Conservation (phyloP, 2,888 invertebrate genomes). For the Eupithecia dodoneata region DNA sequence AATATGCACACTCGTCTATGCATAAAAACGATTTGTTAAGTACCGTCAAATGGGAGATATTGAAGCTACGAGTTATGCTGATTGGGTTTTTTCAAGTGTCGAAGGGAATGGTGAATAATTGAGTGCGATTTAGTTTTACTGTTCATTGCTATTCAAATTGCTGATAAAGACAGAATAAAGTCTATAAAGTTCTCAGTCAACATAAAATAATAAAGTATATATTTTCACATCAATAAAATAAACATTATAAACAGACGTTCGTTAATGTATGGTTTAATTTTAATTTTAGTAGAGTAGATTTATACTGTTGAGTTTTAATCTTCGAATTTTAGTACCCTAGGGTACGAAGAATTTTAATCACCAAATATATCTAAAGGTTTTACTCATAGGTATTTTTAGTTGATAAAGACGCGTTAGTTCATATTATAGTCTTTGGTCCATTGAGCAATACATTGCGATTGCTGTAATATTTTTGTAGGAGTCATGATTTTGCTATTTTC, state of each 20-base stretch:
- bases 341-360: too few relatives aligned
- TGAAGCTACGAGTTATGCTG: conserved; percentile 83
- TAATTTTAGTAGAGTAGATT: too few relatives aligned
- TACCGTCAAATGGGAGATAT: conserved; percentile 80
- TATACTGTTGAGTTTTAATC: too few relatives aligned
- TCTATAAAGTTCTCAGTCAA: not conserved
- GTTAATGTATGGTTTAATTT: too few relatives aligned
- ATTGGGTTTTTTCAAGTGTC: conserved; percentile 83
- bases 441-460: not conserved
- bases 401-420: not conserved
- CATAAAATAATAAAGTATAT: not conserved
- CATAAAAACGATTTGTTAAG: conserved; percentile 78
- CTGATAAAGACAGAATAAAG: conserved; percentile 24
- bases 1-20: not conserved
- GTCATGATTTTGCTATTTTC: not conserved
- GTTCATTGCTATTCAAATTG: conserved; percentile 54
- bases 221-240: not conserved
- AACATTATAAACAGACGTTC: not conserved
- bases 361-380: too few relatives aligned
- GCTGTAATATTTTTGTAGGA: not conserved
- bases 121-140: conserved; percentile 74
- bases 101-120: conserved; percentile 79
- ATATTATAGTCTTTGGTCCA: not conserved
- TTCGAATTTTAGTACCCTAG: too few relatives aligned
- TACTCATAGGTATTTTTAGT: not conserved